Conservation (phyloP, 2,888 invertebrate genomes). For the Campoplex capitator region DNA sequence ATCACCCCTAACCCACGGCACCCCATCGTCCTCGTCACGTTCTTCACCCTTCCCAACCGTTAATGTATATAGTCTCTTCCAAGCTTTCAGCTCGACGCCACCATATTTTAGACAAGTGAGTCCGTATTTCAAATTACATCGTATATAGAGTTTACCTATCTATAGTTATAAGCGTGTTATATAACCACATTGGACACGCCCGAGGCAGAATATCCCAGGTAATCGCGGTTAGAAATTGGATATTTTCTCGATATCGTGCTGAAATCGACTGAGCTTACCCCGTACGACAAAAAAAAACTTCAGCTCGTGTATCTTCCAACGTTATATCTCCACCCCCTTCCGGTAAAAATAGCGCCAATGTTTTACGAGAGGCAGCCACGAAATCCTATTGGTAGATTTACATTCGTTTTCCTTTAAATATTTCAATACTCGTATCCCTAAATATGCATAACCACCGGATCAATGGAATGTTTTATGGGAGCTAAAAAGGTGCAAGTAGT, state of each 20-base stretch:
- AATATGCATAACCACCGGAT: conserved; percentile 1
- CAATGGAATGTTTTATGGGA: background rate
- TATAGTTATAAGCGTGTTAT: conserved; percentile 22
- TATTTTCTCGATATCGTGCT: conserved; percentile 59
- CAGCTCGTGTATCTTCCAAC: conserved; percentile 38
- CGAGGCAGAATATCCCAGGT: conserved; percentile 57
- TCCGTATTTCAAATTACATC: conserved; percentile 75
- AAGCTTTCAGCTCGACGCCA: conserved; percentile 62
- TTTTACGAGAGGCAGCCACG: conserved; percentile 12
- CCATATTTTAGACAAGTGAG: conserved; percentile 74
- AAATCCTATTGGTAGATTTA: background rate
- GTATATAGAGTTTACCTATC: conserved; percentile 24
- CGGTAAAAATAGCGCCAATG: conserved; percentile 22
- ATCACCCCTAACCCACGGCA: background rate
- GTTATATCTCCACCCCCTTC: conserved; percentile 37
- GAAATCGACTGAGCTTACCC: conserved; percentile 46
- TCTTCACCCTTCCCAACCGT: conserved; percentile 38
- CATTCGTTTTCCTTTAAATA: conserved; percentile 2
- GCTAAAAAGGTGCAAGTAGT: conserved; percentile 23
- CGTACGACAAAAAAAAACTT: conserved; percentile 41
- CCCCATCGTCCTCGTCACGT: conserved; percentile 57
- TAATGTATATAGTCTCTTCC: conserved; percentile 49
- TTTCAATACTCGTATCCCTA: background rate
- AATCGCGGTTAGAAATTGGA: conserved; percentile 69
- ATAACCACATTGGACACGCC: conserved; percentile 29